Conservation (phyloP, 2,797 vertebrate species). For the Paedocypris micromegethes region DNA sequence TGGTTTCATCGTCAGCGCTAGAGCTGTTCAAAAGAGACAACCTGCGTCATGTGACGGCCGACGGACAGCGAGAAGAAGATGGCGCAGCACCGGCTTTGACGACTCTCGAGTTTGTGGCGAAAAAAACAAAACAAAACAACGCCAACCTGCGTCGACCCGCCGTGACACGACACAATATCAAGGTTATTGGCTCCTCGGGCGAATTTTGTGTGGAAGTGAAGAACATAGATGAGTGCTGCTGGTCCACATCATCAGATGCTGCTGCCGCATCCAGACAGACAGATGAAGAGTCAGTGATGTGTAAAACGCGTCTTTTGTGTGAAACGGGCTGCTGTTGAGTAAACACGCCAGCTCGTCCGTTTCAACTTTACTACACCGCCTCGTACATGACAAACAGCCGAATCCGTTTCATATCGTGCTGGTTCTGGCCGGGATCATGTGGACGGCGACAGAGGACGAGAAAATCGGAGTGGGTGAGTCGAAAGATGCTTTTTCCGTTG, state of each 20-base stretch:
- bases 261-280: slow-evolving; percentile 38
- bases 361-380: slow-evolving; percentile 37
- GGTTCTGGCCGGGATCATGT: slow-evolving; percentile 70
- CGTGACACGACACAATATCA: slow-evolving; percentile 1
- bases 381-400: slow-evolving; percentile 53
- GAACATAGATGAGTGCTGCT: slow-evolving; percentile 39
- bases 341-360: neutral
- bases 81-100: slow-evolving; percentile 61
- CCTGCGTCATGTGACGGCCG: slow-evolving; percentile 68
- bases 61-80: slow-evolving; percentile 59
- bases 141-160: neutral
- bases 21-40: slow-evolving; percentile 56
- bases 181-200: slow-evolving; percentile 5
- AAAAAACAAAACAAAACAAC: neutral
- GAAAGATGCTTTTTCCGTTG: slow-evolving; percentile 13
- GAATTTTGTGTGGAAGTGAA: slow-evolving; percentile 31
- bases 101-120: slow-evolving; percentile 19
- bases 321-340: slow-evolving; percentile 4
- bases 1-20: neutral
- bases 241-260: slow-evolving; percentile 38
- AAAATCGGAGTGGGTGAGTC: slow-evolving; percentile 92
- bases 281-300: slow-evolving; percentile 33
- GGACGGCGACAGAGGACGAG: slow-evolving; percentile 88
- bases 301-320: slow-evolving; percentile 17
- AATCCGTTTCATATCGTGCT: slow-evolving; percentile 41